Percentiles rank a stretch among this genome's conserved stretches.
These are phyloP conservation scores for Temnothorax longispinosus DNA, from an alignment of 1,140 invertebrate species.

Conservation along the genomic window DNA sequence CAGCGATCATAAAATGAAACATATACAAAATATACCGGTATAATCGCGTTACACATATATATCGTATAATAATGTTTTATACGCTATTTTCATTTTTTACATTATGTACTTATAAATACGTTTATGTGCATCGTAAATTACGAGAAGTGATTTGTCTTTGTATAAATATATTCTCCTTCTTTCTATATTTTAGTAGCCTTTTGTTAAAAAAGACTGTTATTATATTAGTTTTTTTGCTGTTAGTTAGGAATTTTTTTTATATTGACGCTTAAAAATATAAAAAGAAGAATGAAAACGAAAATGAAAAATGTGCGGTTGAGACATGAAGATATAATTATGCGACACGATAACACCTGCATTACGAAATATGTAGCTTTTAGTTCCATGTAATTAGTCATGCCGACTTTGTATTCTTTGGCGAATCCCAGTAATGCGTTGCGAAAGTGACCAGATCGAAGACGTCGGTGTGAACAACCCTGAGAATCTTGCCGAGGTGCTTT, in stretches of 20 bases:
- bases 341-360: background rate
- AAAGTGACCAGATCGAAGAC: conserved; percentile 25
- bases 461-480: conserved; percentile 19
- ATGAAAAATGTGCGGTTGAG: background rate
- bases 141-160: background rate
- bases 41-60: background rate
- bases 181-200: background rate
- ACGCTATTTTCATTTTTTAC: background rate
- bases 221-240: background rate
- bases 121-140: background rate
- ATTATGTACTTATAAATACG: background rate
- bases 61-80: background rate
- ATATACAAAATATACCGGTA: background rate
- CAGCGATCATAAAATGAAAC: background rate
- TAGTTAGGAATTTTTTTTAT: background rate
- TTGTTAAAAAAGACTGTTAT: background rate
- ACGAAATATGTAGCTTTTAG: conserved; percentile 9
- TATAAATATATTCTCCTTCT: conserved; percentile 2
- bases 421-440: background rate
- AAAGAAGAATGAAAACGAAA: background rate
- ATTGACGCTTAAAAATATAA: background rate
- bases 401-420: background rate
- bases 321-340: background rate
- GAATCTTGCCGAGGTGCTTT: background rate
- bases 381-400: conserved; percentile 21